Base-by-base conservation (phyloP, 2,113 vertebrate genomes). In the Pionites leucogaster region DNA sequence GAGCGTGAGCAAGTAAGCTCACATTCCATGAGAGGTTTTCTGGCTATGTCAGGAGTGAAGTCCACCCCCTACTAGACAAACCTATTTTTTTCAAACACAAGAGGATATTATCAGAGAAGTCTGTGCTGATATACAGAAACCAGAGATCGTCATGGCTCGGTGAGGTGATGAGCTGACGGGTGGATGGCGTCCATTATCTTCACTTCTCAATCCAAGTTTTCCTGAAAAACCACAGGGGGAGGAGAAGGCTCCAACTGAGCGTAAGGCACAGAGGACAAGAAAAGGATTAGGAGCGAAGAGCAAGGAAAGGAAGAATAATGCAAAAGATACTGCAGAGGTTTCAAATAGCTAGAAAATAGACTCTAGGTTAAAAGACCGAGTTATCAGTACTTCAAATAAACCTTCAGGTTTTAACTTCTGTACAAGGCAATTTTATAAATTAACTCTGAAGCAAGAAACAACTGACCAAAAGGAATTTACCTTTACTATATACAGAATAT, bases 101-200 rank as follows among this genome's bases (percentile, higher is more conserved):
- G 96, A 96, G 97, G 75, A 68, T 78, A 77, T 96, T 97, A 98
- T 98, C 97, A 96, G 84, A 96, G 88, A 49, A 86, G 91, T 84
- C 86, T 0, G 97, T 98, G 98, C 84, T 94, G 97, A 97, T 96
- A 77, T 96, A 98, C 88, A 96, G 93, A 97, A 97, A 95, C 65
- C 98, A 98, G 98, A 98, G 91, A 86, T 83, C 20, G 60, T 31
- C 97, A 83, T 86, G 96, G 95, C 95, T 96, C 6, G 7, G 90
- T 92, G 92, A 98, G 98, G 98, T 98, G 98, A 96, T 79, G 95
- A 98, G 96, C 95, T 98, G 98, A 98, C 95, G 97, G 97, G 93
- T 94, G 95, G 95, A 98, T 96, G 97, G 96, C 91, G 86, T 91
- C 97, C 97, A 95, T 97, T 97, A 92, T 93, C 97, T 93, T 35